A percentile compares a stretch with the other conserved stretches of the same genome.
phyloP scores from a whole-genome alignment of 2,113 vertebrate species.

The Paedocypris sp. region DNA sequence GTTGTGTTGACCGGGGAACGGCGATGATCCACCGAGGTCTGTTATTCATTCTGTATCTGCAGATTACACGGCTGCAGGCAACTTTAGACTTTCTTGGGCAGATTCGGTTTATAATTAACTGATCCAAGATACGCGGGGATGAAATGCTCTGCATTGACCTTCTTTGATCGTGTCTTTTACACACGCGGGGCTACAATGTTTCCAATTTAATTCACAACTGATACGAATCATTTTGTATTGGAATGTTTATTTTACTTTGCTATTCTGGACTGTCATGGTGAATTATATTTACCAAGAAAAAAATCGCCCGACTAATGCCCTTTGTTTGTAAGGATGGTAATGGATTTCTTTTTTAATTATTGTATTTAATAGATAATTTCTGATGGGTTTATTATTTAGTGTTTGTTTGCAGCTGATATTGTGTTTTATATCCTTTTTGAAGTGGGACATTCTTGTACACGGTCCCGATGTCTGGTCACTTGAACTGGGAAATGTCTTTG shows the following conservation, averaged over 20 bases:
- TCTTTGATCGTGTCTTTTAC: conserved; percentile 3
- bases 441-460: conserved; percentile 6
- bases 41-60: conserved; percentile 22
- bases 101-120: conserved; percentile 4
- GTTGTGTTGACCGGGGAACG: neutral
- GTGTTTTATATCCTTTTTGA: neutral
- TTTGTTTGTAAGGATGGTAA: neutral
- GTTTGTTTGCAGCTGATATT: conserved; percentile 23
- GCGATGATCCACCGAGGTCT: conserved; percentile 14
- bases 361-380: conserved; percentile 7
- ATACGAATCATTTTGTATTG: no score
- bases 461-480: neutral
- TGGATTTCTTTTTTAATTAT: conserved; percentile 18
- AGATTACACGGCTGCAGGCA: conserved; percentile 5
- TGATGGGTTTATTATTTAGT: conserved; percentile 14
- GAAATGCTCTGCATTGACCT: conserved; percentile 18
- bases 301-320: neutral
- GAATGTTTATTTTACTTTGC: neutral
- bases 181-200: neutral
- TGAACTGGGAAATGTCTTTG: neutral
- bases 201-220: no score
- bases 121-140: conserved; percentile 1
- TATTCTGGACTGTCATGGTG: neutral
- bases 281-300: neutral
- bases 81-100: conserved; percentile 11